phyloP scores from a whole-genome alignment of 35 echinoderm and acorn worm genomes.

The Heliocidaris erythrogramma region DNA sequence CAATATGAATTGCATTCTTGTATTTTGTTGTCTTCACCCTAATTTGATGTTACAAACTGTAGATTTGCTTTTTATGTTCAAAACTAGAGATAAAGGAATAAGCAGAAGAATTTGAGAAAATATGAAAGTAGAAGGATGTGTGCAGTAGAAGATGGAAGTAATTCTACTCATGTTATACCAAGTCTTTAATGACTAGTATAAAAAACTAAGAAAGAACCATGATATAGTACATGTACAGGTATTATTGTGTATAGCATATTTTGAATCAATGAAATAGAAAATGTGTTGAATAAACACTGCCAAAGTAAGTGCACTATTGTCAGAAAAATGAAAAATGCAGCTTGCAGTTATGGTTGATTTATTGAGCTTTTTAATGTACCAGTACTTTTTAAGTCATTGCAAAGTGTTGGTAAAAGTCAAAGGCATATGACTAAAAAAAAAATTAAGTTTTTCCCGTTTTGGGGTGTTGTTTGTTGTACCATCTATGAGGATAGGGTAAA shows the following conservation, averaged over 20 bases:
- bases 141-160: background rate
- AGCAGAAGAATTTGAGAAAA: background rate
- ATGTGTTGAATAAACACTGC: slow-evolving; percentile 41
- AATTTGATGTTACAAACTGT: background rate
- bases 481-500: no score
- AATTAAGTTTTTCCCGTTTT: no score
- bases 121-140: background rate
- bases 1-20: background rate
- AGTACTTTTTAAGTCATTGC: background rate
- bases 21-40: background rate
- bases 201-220: background rate
- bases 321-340: slow-evolving; percentile 23
- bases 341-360: background rate
- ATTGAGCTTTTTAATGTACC: background rate
- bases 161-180: background rate
- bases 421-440: background rate
- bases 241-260: slow-evolving; percentile 36
- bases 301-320: slow-evolving; percentile 29
- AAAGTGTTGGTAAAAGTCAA: background rate
- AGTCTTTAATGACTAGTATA: background rate
- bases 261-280: slow-evolving; percentile 32
- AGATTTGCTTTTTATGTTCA: background rate
- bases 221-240: slow-evolving; percentile 44
- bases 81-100: background rate
- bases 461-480: no score